Evolutionary conservation across 1,140 invertebrate genomes (phyloP).

Genomic region (Zophobas atratus): DNA sequence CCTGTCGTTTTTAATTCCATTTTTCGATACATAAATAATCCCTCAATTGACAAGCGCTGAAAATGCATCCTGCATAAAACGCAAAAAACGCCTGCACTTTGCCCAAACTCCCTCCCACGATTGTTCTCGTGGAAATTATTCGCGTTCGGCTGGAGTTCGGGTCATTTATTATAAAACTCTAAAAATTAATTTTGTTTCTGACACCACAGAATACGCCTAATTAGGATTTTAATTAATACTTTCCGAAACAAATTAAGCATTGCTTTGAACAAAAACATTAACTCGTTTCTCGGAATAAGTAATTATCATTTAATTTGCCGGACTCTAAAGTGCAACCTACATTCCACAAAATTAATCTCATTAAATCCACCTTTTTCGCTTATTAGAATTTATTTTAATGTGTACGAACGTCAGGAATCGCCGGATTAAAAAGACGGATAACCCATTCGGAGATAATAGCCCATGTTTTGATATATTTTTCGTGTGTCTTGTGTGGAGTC

Average conservation of each 20-base stretch:
- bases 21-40: too few species aligned
- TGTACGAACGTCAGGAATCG: too few species aligned
- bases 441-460: too few species aligned
- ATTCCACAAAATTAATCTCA: background rate
- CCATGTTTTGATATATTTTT: background rate
- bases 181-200: constrained; percentile 32
- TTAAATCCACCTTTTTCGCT: background rate
- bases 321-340: background rate
- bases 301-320: too few species aligned
- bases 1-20: too few species aligned
- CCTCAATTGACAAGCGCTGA: too few species aligned
- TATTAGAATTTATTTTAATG: background rate
- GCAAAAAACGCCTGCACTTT: background rate
- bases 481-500: background rate
- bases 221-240: constrained; percentile 28
- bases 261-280: background rate
- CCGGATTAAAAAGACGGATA: too few species aligned
- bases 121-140: background rate
- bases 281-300: background rate
- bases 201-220: constrained; percentile 21
- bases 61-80: too few species aligned
- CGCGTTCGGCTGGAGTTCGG: constrained; percentile 3
- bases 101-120: background rate
- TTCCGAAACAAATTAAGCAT: background rate
- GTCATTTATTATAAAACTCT: constrained; percentile 23